A percentile compares a stretch with the other conserved stretches of the same genome.
phyloP scores from a whole-genome alignment of 2,113 vertebrate species.

The Hippocampus abdominalis region DNA sequence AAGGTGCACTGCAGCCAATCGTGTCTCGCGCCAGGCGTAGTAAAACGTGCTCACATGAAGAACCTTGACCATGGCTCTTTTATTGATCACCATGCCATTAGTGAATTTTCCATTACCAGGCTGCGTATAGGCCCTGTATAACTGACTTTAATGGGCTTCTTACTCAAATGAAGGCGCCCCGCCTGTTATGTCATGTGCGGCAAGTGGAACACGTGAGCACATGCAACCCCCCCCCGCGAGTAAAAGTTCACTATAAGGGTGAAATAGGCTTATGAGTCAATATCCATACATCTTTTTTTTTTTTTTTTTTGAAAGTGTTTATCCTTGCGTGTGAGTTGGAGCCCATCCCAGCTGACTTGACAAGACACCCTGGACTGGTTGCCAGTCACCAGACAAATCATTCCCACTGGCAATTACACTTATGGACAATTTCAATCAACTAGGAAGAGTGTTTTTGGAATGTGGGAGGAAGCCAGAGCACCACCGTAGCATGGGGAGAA shows the following conservation, averaged over 20 bases:
- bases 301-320: not conserved
- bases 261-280: slow-evolving; percentile 15
- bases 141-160: slow-evolving; percentile 59
- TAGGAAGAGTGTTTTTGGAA: not conserved
- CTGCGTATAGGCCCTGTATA: slow-evolving; percentile 40
- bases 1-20: slow-evolving; percentile 4
- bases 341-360: not conserved
- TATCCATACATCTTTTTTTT: not conserved
- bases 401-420: not conserved
- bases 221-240: not conserved
- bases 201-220: slow-evolving; percentile 37
- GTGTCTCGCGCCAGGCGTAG: slow-evolving; percentile 10
- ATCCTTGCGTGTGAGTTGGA: not conserved
- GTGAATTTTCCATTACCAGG: slow-evolving; percentile 62
- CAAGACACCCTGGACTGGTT: not conserved
- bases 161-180: slow-evolving; percentile 40
- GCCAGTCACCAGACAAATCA: not conserved
- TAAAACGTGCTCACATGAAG: slow-evolving; percentile 37
- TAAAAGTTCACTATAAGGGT: slow-evolving; percentile 22
- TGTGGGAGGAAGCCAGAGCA: not conserved
- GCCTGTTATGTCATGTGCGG: slow-evolving; percentile 27
- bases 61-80: slow-evolving; percentile 38
- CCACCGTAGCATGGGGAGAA: not conserved
- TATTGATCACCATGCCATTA: slow-evolving; percentile 69
- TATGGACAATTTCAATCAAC: not conserved